Conservation (phyloP, 2,797 vertebrate species). For the Aphelocoma californica region DNA sequence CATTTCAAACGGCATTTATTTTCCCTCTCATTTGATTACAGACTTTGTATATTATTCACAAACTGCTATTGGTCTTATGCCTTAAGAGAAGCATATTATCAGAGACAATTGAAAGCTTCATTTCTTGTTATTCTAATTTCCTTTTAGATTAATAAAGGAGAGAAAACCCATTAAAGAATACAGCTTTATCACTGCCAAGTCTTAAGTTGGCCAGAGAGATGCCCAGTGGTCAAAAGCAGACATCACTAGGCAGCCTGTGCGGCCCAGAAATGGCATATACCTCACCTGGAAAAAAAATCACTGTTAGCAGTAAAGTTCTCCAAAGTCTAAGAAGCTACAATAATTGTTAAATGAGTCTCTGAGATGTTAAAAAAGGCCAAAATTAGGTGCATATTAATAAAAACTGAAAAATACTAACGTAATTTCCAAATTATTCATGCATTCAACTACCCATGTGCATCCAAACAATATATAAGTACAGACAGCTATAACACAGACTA, state of each 20-base stretch:
- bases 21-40: not conserved
- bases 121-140: not conserved
- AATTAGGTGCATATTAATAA: not conserved
- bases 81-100: not conserved
- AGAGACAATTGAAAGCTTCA: not conserved
- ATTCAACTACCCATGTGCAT: not conserved
- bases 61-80: not conserved
- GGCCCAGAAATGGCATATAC: not conserved
- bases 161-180: not conserved
- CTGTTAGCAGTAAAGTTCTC: not conserved
- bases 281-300: not conserved
- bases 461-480: not conserved
- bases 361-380: not conserved
- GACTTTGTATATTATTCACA: not conserved
- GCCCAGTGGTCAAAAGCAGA: not conserved
- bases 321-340: not conserved
- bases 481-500: not conserved
- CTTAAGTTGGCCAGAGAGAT: not conserved
- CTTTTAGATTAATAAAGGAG: not conserved
- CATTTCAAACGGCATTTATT: not conserved
- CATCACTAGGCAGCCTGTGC: not conserved
- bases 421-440: not conserved
- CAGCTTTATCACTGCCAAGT: not conserved
- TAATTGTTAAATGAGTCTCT: not conserved
- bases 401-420: not conserved